These are phyloP conservation scores for Formica exsecta DNA, from an alignment of 1,140 invertebrate species.

Conservation along the genomic window DNA sequence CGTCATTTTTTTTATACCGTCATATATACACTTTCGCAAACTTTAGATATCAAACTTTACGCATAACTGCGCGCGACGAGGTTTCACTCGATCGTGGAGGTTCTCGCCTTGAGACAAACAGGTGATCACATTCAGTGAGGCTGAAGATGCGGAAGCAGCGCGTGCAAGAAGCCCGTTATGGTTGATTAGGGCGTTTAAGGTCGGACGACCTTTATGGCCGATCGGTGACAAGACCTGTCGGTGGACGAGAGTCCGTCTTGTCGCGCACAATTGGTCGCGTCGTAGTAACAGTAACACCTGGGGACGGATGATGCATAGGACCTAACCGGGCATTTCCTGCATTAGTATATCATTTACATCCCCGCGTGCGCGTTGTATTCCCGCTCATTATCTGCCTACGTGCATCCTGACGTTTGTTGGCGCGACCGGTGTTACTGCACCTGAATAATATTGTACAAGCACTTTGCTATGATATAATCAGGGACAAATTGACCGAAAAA, in stretches of 20 bases:
- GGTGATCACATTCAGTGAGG: conserved; percentile 19
- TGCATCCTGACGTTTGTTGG: conserved; percentile 43
- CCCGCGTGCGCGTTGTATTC: conserved; percentile 74
- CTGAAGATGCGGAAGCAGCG: conserved; percentile 71
- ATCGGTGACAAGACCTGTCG: conserved; percentile 46
- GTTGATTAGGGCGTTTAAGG: conserved; percentile 75
- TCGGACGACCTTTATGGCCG: conserved; percentile 66
- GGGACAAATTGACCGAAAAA: not conserved
- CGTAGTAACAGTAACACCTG: conserved; percentile 75
- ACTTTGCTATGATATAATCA: conserved; percentile 14
- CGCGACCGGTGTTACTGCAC: conserved; percentile 14
- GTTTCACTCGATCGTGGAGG: conserved; percentile 16
- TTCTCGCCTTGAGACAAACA: conserved; percentile 42
- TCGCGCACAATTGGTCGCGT: conserved; percentile 57
- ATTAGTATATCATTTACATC: conserved; percentile 82
- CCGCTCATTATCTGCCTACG: conserved; percentile 81
- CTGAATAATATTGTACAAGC: not conserved
- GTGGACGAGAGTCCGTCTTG: not conserved
- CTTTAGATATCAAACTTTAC: not conserved
- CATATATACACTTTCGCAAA: not conserved
- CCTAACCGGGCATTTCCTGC: conserved; percentile 81
- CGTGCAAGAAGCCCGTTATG: conserved; percentile 68
- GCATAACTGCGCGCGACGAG: not conserved
- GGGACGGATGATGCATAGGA: conserved; percentile 81
- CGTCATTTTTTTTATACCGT: not conserved